Evolutionary conservation across 2,113 vertebrate genomes (phyloP), one percentile per base, ranked within the genome.

Genomic region (Psilopsiagon aurifrons): DNA sequence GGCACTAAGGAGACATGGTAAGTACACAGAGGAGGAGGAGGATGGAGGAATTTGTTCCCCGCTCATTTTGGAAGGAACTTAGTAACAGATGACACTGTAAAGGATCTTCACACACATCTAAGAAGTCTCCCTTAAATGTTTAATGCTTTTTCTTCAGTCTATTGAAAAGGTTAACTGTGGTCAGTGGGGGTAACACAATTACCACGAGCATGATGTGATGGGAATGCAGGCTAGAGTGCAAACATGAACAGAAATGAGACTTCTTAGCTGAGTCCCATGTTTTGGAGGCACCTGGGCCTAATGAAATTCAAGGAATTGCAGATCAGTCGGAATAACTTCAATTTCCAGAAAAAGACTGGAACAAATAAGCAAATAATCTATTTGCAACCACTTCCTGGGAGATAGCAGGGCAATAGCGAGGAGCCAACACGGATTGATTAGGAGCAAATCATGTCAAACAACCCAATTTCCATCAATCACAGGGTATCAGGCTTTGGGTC

Each of bases 341-440:
- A 37, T 94, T 90, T 70, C 86, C 95, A 86, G 89, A 96, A 95
- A 94, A 57, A 71, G 89, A 33, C 83, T 95, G 92, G 86, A 97
- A 96, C 91, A 92, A 96, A 96, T 94, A 91, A 93, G 79, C 80
- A 92, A 92, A 92, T 88, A 81, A 95, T 94, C 88, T 94, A 44
- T 95, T 90, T 86, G 91, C 92, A 91, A 2, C 55, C 69, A 33
- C 76, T 91, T 96, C 69, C 69, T 75, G 59, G 55, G 90, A 92
- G 80, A 91, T 88, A 83, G 73, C 79, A 80, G 75, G 51, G 76
- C 27, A 86, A 57, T n/a, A 88, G 71, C 90, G 62, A n/a, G 71
- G 88, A 93, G 85, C 23, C 79, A 66, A 80, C 86, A 8, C 37
- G 51, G 88, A 75, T 81, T 95, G 84, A 54, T 94, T n/a, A 64